A percentile compares a stretch with the other conserved stretches of the same genome.
phyloP scores from a whole-genome alignment of 1,140 invertebrate genomes.

The Psix sp. region DNA sequence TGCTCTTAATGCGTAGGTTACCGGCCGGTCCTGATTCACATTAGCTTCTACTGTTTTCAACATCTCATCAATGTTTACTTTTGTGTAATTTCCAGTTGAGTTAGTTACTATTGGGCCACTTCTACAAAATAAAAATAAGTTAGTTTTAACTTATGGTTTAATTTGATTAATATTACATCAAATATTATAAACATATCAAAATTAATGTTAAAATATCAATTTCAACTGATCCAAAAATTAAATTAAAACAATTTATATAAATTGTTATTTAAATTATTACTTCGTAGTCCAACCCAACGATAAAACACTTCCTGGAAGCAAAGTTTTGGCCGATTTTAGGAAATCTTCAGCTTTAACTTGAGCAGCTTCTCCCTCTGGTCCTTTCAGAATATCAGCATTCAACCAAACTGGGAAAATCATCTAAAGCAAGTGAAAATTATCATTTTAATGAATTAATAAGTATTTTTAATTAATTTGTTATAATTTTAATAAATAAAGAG shows the following conservation, averaged over 20 bases:
- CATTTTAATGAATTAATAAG: too few relatives aligned
- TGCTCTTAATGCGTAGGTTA: slow-evolving; percentile 91
- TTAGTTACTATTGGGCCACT: slow-evolving; percentile 37
- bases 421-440: slow-evolving; percentile 69
- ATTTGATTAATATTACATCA: too few relatives aligned
- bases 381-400: slow-evolving; percentile 91
- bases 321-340: slow-evolving; percentile 76
- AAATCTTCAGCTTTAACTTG: slow-evolving; percentile 85
- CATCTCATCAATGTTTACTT: slow-evolving; percentile 85
- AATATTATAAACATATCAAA: too few relatives aligned
- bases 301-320: slow-evolving; percentile 82
- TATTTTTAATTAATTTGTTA: too few relatives aligned
- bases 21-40: slow-evolving; percentile 79
- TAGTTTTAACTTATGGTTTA: too few relatives aligned
- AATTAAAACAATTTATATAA: not conserved
- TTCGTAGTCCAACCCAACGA: slow-evolving; percentile 93
- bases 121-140: slow-evolving; percentile 15
- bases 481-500: not conserved
- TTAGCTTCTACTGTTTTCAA: slow-evolving; percentile 78
- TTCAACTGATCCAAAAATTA: not conserved
- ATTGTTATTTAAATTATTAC: slow-evolving; percentile 52
- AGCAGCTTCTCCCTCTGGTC: slow-evolving; percentile 78
- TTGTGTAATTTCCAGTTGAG: slow-evolving; percentile 80
- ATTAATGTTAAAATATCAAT: too few relatives aligned
- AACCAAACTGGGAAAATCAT: slow-evolving; percentile 88